Conservation (phyloP, 1,140 invertebrate species). For the Popillia japonica region DNA sequence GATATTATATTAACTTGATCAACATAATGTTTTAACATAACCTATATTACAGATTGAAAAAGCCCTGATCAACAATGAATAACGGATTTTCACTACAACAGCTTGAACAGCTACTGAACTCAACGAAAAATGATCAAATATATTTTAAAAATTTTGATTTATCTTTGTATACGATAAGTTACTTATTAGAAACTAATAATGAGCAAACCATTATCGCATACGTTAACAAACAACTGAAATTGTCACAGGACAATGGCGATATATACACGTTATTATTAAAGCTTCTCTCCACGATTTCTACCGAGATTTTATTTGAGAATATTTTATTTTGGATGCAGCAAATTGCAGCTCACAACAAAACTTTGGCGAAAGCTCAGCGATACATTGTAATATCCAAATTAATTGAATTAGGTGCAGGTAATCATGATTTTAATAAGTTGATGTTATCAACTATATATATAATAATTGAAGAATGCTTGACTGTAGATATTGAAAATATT, state of each 20-base stretch:
- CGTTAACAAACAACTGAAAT: not conserved
- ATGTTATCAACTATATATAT: not conserved
- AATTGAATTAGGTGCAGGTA: not conserved
- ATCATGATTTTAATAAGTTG: slow-evolving; percentile 25
- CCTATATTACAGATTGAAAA: not conserved
- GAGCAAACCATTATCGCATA: not conserved
- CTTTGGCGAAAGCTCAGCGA: not conserved
- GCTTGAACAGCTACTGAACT: not conserved
- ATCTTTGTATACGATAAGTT: not conserved
- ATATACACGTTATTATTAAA: not conserved
- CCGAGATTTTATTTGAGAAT: not conserved
- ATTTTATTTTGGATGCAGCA: not conserved
- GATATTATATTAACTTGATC: too few relatives aligned
- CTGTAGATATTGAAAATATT: not conserved
- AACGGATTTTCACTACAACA: not conserved
- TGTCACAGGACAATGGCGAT: not conserved
- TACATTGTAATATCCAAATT: not conserved
- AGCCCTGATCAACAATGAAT: not conserved
- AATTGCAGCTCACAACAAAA: not conserved
- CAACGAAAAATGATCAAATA: not conserved
- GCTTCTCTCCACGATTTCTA: not conserved
- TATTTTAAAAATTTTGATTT: slow-evolving; percentile 17
- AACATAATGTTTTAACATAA: not conserved
- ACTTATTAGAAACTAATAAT: not conserved
- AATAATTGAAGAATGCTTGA: not conserved